A percentile compares a stretch with the other conserved stretches of the same genome.
phyloP scores from a whole-genome alignment of 1,140 invertebrate genomes.

The Dendroctonus valens region DNA sequence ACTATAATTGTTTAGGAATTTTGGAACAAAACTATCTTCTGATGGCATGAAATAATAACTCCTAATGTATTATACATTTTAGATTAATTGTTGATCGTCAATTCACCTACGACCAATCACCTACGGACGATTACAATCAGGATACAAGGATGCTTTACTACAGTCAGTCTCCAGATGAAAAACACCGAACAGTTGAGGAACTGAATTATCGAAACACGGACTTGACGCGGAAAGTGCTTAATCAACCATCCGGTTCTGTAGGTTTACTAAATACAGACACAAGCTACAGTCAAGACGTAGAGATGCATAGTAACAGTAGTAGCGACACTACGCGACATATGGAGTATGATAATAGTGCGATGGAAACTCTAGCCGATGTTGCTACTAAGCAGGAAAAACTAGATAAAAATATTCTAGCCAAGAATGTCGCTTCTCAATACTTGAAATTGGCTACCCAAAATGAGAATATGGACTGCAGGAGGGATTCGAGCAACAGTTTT shows the following conservation, averaged over 20 bases:
- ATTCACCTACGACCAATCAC: background rate
- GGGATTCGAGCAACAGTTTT: slow-evolving; percentile 32
- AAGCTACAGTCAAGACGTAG: slow-evolving; percentile 13
- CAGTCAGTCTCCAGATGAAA: background rate
- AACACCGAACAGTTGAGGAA: slow-evolving; percentile 1
- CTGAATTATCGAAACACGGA: slow-evolving; percentile 13
- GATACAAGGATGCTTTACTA: background rate
- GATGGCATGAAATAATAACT: no score
- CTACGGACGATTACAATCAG: background rate
- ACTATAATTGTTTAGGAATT: no score
- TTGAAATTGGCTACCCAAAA: slow-evolving; percentile 60
- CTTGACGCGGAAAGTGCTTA: slow-evolving; percentile 6
- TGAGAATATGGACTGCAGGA: slow-evolving; percentile 36
- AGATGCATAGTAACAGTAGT: slow-evolving; percentile 28
- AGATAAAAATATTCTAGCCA: slow-evolving; percentile 52
- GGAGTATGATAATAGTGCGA: slow-evolving; percentile 50
- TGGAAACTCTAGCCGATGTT: slow-evolving; percentile 52
- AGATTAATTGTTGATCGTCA: slow-evolving; percentile 7
- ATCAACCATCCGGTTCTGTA: background rate
- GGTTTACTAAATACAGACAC: background rate
- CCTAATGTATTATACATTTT: background rate
- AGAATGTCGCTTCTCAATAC: slow-evolving; percentile 62
- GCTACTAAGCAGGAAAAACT: slow-evolving; percentile 51
- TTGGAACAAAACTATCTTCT: no score
- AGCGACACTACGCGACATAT: slow-evolving; percentile 18